Evolutionary conservation across 2,888 invertebrate genomes (phyloP), one percentile per base, ranked within the genome.

Genomic region (Eupithecia subumbrata): DNA sequence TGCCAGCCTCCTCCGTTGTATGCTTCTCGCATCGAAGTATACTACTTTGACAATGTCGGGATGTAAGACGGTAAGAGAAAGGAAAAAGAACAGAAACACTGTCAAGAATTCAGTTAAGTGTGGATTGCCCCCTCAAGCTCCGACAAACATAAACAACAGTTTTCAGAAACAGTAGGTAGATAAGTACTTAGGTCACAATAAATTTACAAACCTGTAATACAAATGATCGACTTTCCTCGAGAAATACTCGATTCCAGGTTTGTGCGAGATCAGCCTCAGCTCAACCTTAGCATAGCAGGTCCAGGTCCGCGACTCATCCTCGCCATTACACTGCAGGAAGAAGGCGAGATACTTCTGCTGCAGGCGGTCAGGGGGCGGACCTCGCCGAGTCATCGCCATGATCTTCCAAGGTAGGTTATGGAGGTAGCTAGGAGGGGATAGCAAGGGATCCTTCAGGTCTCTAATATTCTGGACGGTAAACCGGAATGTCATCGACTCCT

Each of bases 401-500:
- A 99, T 99, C 95, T 99, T 99, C 99, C 99, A 99, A 76, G 99
- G 99, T 84, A 99, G 95, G 95, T 99, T 99, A 75, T 99, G 96
- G 5, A 99, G 98, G 91, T 97, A 98, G 84, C 98, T 98, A 5
- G 99, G 97, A 48, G 98, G 97, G 48, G 99, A 99, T 56, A 99
- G 95, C 68, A 97, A 96, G 30, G 97, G 97, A 85, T 97, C 96
- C 96, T 98, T 98, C 85, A 99, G 95, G 88, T 97, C 97, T 84
- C 97, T 97, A 88, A 99, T 97, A 92, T 98, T 97, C 81, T 97
- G 96, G 70, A 99, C 98, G 78, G 97, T 97, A 89, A 96, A 98
- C 75, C 97, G 96, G 93, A 99, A 98, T 14, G 98, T 98, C 37
- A 99, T 99, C 98, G 95, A 30, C 30, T 96, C 96, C 79, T 96